Base-by-base conservation (phyloP, 2,113 vertebrate species). In the Erythrocebus patas region DNA sequence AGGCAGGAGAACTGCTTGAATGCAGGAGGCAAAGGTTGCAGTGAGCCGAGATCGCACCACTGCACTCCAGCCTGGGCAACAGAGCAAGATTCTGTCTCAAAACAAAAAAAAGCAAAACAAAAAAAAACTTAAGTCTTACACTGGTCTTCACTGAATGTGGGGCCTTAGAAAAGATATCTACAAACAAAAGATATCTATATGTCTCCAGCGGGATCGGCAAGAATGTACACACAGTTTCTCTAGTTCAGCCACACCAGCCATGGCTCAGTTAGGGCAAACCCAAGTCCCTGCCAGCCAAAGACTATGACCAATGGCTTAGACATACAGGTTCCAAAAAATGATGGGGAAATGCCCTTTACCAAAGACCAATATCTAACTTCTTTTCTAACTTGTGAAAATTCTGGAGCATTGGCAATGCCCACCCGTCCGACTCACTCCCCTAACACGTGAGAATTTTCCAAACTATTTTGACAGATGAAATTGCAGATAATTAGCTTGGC, bases 391-490 rank as follows among this genome's bases (percentile, higher is more conserved):
- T 48, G 87, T 35, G 87, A 91, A 73, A n/a, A 38, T 92, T 70
- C 48, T 64, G 76, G 84, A 48, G 55, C 61, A 12, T 73, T 81
- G 72, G 92, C 52, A 50, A 80, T n/a, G 72, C 55, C 61, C 57
- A 86, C 48, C 61, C 30, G 2, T 32, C 86, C 87, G 43, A 68
- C 79, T 88, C 75, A 40, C 55, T 61, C 89, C 64, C 27, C 68
- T 23, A 35, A 11, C 93, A 80, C 1, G 59, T 92, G 93, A 95
- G 40, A 18, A 5, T 86, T 91, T 89, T 91, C 96, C 68, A 68
- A 96, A 97, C 93, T 88, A 82, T 97, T 96, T 93, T 98, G 97
- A 97, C 96, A 97, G 79, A 97, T 91, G 90, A 97, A 97, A 94
- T 96, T 97, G 96, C 73, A 88, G 90, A 97, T 97, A 98, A 98